These are phyloP conservation scores for Melanchra persicariae DNA, from an alignment of 2,888 invertebrate species.

Conservation along the genomic window DNA sequence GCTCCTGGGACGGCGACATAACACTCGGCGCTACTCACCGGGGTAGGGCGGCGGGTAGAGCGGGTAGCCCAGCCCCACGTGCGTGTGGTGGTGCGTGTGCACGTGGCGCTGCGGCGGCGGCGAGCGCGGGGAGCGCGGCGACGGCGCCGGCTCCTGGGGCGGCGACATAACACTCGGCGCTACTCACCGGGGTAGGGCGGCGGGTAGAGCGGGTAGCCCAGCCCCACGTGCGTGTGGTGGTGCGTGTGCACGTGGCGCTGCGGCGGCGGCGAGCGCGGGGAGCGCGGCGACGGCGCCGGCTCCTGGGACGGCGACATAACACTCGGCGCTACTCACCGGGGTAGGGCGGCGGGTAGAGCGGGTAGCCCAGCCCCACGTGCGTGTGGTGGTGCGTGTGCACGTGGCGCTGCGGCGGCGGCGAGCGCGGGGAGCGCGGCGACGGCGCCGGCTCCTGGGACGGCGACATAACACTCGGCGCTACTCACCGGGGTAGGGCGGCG, in stretches of 20 bases:
- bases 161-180: slow-evolving; percentile 37
- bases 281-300: slow-evolving; percentile 67
- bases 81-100: slow-evolving; percentile 99
- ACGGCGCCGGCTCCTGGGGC: slow-evolving; percentile 87
- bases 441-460: slow-evolving; percentile 87
- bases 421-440: slow-evolving; percentile 85
- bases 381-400: slow-evolving; percentile 99
- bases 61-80: slow-evolving; percentile 98
- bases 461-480: slow-evolving; percentile 3
- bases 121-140: slow-evolving; percentile 88
- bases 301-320: slow-evolving; percentile 85
- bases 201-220: slow-evolving; percentile 97
- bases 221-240: slow-evolving; percentile 98
- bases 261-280: slow-evolving; percentile 95
- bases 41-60: slow-evolving; percentile 97
- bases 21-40: slow-evolving; percentile 90
- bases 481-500: slow-evolving; percentile 97
- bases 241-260: slow-evolving; percentile 99
- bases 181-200: slow-evolving; percentile 96
- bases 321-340: slow-evolving; percentile 92
- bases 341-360: slow-evolving; percentile 97
- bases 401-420: slow-evolving; percentile 98
- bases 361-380: slow-evolving; percentile 98
- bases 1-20: slow-evolving; percentile 86
- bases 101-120: slow-evolving; percentile 98